These are phyloP conservation scores for Zaprionus vittiger DNA, from an alignment of 1,140 invertebrate genomes.

Conservation along the genomic window DNA sequence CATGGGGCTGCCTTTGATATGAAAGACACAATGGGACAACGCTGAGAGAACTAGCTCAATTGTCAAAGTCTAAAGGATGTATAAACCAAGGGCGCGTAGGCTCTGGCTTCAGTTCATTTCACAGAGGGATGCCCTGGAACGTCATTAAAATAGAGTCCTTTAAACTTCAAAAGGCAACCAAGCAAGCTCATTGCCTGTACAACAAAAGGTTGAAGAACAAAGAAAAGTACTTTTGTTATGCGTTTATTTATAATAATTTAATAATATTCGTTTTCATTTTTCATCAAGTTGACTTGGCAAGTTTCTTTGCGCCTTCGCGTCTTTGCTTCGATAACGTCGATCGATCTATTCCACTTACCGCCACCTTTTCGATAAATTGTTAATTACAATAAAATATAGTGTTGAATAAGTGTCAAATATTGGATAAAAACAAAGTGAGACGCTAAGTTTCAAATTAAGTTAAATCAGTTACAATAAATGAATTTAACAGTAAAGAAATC, in stretches of 20 bases:
- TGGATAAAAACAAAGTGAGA: too few species aligned
- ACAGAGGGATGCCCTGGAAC: not conserved
- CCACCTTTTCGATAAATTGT: too few species aligned
- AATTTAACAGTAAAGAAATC: not conserved
- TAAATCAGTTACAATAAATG: too few species aligned
- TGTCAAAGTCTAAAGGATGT: constrained; percentile 17
- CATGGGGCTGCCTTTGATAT: constrained; percentile 63
- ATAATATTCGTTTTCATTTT: too few species aligned
- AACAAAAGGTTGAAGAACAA: not conserved
- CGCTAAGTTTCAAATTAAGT: too few species aligned
- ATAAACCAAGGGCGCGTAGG: not conserved
- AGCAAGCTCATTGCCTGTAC: not conserved
- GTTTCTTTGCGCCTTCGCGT: too few species aligned
- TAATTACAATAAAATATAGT: too few species aligned
- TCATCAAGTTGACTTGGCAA: too few species aligned
- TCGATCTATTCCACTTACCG: too few species aligned
- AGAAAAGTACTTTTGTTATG: not conserved
- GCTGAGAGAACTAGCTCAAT: constrained; percentile 8
- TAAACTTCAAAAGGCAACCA: not conserved
- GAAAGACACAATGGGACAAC: constrained; percentile 54
- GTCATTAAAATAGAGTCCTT: not conserved
- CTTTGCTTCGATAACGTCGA: too few species aligned
- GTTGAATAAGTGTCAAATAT: too few species aligned
- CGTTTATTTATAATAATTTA: too few species aligned
- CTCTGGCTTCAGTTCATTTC: not conserved